Conservation (phyloP, 2,113 vertebrate species). For the Enhydra lutris region DNA sequence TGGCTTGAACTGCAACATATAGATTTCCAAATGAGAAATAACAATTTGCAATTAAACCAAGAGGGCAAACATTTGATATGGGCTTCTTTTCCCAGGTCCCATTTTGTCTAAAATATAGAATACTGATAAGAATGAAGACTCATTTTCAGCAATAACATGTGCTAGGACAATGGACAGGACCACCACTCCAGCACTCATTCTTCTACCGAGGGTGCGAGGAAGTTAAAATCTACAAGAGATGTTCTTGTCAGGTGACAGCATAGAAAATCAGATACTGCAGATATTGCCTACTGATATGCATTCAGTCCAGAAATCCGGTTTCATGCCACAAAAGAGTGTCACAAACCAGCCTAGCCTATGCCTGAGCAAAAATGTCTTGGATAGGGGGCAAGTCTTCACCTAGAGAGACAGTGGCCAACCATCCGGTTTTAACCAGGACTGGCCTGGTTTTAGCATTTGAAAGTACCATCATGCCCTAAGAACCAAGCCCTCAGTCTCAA, state of each 20-base stretch:
- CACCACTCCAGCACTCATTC: fast-evolving
- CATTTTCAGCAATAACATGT: neutral
- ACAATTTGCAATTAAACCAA: neutral
- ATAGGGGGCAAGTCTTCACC: neutral
- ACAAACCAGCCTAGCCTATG: neutral
- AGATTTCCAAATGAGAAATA: neutral
- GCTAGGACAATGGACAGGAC: too few species aligned
- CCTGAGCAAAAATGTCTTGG: neutral
- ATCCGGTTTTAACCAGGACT: neutral
- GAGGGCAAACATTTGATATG: too few species aligned
- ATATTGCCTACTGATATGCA: neutral
- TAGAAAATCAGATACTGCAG: neutral
- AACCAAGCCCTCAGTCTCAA: neutral
- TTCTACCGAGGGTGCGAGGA: neutral
- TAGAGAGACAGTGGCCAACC: neutral
- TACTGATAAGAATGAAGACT: neutral
- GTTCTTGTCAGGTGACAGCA: neutral
- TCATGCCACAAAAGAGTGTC: neutral
- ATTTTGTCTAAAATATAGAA: neutral
- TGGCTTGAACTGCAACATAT: neutral
- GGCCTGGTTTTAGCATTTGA: neutral
- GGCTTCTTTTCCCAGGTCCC: neutral
- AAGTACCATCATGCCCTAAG: fast-evolving
- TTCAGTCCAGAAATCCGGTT: neutral
- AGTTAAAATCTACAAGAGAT: neutral